Base-by-base conservation (phyloP, 2,113 vertebrate species). In the Shinisaurus crocodilurus region DNA sequence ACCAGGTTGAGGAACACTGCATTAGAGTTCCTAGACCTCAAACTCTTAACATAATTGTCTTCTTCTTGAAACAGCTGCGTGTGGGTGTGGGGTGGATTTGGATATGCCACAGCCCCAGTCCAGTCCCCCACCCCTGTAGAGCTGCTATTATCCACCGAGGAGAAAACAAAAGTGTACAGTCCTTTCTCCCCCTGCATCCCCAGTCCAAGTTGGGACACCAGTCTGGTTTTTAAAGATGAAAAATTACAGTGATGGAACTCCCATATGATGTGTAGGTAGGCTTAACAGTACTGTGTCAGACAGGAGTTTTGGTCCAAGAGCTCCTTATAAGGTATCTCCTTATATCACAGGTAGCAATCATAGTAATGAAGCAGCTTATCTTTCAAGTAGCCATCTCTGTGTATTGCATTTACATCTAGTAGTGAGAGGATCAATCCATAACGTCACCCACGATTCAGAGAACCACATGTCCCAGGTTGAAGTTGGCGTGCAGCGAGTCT, bases 371-470 rank as follows among this genome's bases (percentile, higher is more conserved):
- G 43, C 43, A 25, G 10, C 12, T 34, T 72, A 18, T 48, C 27
- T 16, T 48, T 70, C 65, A 48, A 34, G 16, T 1, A 34, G 40
- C 86, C 85, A 70, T 91, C 82, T 54, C 67, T 16, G 89, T 93
- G 83, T 92, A 82, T 87, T 77, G 92, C 87, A 91, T 89, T 92
- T 90, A 48, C 92, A 90, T 54, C 57, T 89, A 98, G 98, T 98
- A 95, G 95, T 97, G 77, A 97, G 97, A 94, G 98, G 98, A 89
- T 95, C 89, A n/a, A 98, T 98, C 90, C 82, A 5, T 63, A 96
- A 92, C 0, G 95, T 98, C 72, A 96, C 95, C 90, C 98, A 98
- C 3, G 82, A 97, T 90, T 23, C 91, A 0, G 92, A 89, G 15
- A 95, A 92, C 45, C 97, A 97, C 93, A 92, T 95, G 27, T 97